These are phyloP conservation scores for Dryocosmus kuriphilus DNA, from an alignment of 2,888 invertebrate genomes.

Conservation along the genomic window DNA sequence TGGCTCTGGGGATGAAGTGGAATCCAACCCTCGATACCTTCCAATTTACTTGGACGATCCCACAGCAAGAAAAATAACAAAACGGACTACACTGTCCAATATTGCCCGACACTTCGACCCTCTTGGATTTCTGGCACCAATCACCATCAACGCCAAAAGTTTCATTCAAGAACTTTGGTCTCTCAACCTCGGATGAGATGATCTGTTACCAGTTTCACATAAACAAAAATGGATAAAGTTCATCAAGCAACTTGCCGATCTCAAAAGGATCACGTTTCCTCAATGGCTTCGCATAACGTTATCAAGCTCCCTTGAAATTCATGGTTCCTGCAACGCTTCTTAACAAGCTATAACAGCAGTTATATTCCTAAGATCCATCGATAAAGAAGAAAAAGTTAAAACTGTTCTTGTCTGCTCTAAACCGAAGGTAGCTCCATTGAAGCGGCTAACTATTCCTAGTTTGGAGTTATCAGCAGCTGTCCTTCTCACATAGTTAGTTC, in stretches of 20 bases:
- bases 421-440: slow-evolving; percentile 13
- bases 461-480: slow-evolving; percentile 24
- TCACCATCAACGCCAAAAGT: slow-evolving; percentile 34
- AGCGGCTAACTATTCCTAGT: not conserved
- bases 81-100: slow-evolving; percentile 25
- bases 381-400: too few relatives aligned
- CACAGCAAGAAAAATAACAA: not conserved
- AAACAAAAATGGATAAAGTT: too few relatives aligned
- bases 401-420: too few relatives aligned
- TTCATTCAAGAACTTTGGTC: slow-evolving; percentile 43
- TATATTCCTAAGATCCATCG: too few relatives aligned
- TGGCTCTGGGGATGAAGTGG: slow-evolving; percentile 35
- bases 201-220: not conserved
- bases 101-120: slow-evolving; percentile 44
- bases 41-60: not conserved
- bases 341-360: too few relatives aligned
- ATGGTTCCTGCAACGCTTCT: slow-evolving; percentile 45
- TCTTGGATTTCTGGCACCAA: slow-evolving; percentile 35
- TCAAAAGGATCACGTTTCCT: too few relatives aligned
- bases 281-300: slow-evolving; percentile 35
- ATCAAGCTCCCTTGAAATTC: slow-evolving; percentile 16
- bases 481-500: slow-evolving; percentile 31
- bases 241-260: too few relatives aligned
- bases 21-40: slow-evolving; percentile 5
- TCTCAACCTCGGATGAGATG: slow-evolving; percentile 33